Conservation (phyloP, 2,888 invertebrate genomes). For the Caenorhabditis wallacei region DNA sequence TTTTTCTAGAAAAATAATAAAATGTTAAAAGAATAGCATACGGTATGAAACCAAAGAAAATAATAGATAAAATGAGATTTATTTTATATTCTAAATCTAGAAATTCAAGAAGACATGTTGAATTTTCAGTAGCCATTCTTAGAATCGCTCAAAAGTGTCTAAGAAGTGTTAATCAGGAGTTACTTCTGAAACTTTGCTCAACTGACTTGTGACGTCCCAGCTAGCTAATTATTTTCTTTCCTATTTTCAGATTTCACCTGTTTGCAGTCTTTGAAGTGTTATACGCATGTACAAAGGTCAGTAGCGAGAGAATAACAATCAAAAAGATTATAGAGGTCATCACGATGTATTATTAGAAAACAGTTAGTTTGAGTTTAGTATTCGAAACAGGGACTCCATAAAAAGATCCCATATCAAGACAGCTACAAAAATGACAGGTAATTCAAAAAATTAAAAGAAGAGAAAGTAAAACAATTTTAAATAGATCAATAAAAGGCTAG, state of each 20-base stretch:
- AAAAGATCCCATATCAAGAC: too few relatives aligned
- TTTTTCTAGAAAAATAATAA: conserved; percentile 30
- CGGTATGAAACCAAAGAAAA: conserved; percentile 26
- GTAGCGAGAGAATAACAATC: too few relatives aligned
- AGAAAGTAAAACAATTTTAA: too few relatives aligned
- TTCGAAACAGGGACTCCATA: too few relatives aligned
- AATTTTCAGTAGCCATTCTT: not conserved
- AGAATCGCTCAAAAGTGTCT: not conserved
- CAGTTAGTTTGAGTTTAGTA: too few relatives aligned
- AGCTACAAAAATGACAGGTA: too few relatives aligned
- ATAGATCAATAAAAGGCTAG: too few relatives aligned
- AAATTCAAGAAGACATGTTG: not conserved
- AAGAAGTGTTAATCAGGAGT: not conserved
- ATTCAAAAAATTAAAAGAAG: too few relatives aligned
- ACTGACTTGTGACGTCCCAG: conserved; percentile 9
- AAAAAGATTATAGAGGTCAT: too few relatives aligned
- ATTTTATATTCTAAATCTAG: not conserved
- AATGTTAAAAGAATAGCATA: conserved; percentile 20
- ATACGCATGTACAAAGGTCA: not conserved
- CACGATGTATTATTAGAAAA: too few relatives aligned
- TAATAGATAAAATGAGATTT: not conserved
- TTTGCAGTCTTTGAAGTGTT: not conserved
- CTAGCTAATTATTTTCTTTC: not conserved
- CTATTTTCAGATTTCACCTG: conserved; percentile 20
- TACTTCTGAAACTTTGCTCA: not conserved